Evolutionary conservation across 2,888 invertebrate genomes (phyloP), one percentile per base, ranked within the genome.

Genomic region (Acrobasis consociella): DNA sequence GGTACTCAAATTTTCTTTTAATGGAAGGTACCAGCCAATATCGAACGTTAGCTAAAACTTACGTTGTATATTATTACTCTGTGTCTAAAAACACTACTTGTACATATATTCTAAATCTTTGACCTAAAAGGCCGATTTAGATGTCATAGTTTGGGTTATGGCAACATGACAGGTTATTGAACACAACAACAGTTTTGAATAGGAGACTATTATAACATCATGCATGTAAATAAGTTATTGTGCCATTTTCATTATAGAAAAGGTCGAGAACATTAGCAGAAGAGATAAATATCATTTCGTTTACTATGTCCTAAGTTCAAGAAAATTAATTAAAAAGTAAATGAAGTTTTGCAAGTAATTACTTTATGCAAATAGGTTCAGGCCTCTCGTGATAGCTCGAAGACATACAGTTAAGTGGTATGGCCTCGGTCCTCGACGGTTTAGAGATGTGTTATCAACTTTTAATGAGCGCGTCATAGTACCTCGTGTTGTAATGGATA

Each of bases 301-400:
- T 16, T 16, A 55, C 9, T 13, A 55, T 55, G 16, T 22, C 22
- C 22, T n/a, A n/a, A n/a, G 58, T 49, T 13, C 5, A 16, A 58
- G 13, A 60, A 50, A 50, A 49, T 13, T 51, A 51, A 52, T 60
- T 60, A 51, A 60, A 51, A 51, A 60, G 38, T 37, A 50, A 59
- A 59, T 50, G 37, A 59, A 59, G 59, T 50, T 50, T 31, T 38
- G 15, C 39, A 52, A 60, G 60, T 42, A 51, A 60, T 60, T 60
- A 52, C 16, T 60, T 60, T 52, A 39, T 60, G 60, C 51, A 42
- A 60, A 60, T 60, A 42, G 39, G 39, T 49, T 60, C 17, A 38
- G 17, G 39, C 22, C 51, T 60, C 60, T 51, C 51, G 38, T 51
- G 51, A 60, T 3, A 13, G 42, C 51, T 51, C 51, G 17, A 17